phyloP scores from a whole-genome alignment of 1,140 invertebrate species.

The Lysiphlebus fabarum region DNA sequence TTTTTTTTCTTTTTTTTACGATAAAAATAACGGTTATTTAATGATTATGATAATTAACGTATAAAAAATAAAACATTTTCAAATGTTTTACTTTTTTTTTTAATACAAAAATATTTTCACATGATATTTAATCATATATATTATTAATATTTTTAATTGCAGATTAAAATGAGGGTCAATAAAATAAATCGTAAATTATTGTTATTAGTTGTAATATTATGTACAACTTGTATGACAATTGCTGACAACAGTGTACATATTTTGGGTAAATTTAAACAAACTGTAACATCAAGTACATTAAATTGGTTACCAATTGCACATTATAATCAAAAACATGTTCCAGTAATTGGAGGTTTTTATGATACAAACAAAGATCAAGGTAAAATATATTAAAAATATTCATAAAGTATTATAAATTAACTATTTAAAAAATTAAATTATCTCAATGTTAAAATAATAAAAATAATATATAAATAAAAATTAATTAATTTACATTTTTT shows the following conservation, averaged over 20 bases:
- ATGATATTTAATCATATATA: background rate
- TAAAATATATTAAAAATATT: slow-evolving; percentile 16
- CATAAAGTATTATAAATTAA: no score
- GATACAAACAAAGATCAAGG: slow-evolving; percentile 35
- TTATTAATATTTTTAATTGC: slow-evolving; percentile 17
- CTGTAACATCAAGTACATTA: slow-evolving; percentile 60
- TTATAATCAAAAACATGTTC: slow-evolving; percentile 43
- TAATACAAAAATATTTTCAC: background rate
- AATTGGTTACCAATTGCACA: slow-evolving; percentile 56
- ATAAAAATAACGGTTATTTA: no score
- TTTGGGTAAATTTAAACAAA: slow-evolving; percentile 40
- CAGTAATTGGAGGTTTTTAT: slow-evolving; percentile 60
- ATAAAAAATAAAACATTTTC: no score
- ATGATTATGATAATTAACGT: no score
- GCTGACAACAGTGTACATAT: slow-evolving; percentile 52
- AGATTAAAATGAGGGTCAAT: slow-evolving; percentile 37
- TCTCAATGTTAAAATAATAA: no score
- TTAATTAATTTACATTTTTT: no score
- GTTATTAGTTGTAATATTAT: slow-evolving; percentile 30
- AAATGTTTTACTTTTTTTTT: no score
- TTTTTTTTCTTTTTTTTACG: background rate
- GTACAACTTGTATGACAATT: slow-evolving; percentile 24
- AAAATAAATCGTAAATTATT: slow-evolving; percentile 27
- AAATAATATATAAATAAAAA: no score
- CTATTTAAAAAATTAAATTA: no score